Evolutionary conservation across 2,113 vertebrate genomes (phyloP), one percentile per base, ranked within the genome.

Genomic region (Alces alces): DNA sequence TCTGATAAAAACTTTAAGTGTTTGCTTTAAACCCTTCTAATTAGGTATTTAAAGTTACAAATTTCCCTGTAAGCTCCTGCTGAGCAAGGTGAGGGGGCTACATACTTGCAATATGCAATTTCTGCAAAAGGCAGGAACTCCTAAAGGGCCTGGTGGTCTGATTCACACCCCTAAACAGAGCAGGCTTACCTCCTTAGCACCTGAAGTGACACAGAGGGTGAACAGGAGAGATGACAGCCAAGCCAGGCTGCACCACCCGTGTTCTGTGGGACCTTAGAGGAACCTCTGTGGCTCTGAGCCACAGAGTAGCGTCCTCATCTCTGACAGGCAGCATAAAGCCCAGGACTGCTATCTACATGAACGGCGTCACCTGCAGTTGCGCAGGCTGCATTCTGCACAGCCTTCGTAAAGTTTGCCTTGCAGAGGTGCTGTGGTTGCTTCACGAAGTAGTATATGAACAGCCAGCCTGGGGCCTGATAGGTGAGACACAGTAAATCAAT

Each of bases 331-430:
- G 2, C 2, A 16, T 3, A 50, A 33, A 66, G 54, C 47, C 58
- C 23, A 73, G 84, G 15, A 23, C 57, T 52, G 7, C 55, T 21
- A 19, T 55, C 23, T 45, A 15, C 21, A 43, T 52, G 89, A 57
- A 58, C 1, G 17, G 92, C 2, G 0, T 1, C 43, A 57, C 55
- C 7, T 50, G 79, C 25, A 70, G 79, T 1, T 27, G 27, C 39
- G 45, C n/a, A 25, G 64, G 21, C 55, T 7, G 30, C 21, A 30
- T 9, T 45, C n/a, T 30, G 45, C n/a, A 61, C 4, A 23, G 80
- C 33, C 30, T 64, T 5, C 28, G 23, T 7, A 28, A 16, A 64
- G 57, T 25, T 8, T 6, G 30, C 25, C 11, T 57, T 28, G 16
- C 23, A 88, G 85, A 43, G 19, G 13, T 5, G 27, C 36, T 58